A percentile compares a stretch with the other conserved stretches of the same genome.
Conservation (phyloP, 2,888 invertebrate species). For the Tinea pellionella region DNA sequence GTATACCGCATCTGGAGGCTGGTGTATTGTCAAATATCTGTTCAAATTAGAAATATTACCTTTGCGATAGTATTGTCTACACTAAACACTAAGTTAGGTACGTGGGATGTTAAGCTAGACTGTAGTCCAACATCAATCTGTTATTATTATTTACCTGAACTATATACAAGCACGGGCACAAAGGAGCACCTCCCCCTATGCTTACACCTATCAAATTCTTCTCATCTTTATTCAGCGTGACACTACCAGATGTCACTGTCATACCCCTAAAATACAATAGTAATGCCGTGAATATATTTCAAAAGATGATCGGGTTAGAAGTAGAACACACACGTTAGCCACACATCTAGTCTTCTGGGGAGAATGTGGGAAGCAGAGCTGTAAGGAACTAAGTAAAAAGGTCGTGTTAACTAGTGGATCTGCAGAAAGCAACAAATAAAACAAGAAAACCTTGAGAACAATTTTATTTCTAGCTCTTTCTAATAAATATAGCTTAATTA, state of each 20-base stretch:
- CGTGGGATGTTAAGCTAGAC: too few species aligned
- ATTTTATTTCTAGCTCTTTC: background rate
- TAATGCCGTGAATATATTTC: background rate
- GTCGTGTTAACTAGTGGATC: too few species aligned
- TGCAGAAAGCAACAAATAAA: background rate
- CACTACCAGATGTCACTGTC: conserved; percentile 95
- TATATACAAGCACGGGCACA: conserved; percentile 97
- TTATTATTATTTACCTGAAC: conserved; percentile 78
- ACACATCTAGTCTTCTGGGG: too few species aligned
- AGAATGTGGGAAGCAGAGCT: too few species aligned
- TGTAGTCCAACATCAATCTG: too few species aligned
- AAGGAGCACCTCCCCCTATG: conserved; percentile 95
- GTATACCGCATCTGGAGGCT: conserved; percentile 90
- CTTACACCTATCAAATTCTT: conserved; percentile 97
- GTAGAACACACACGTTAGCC: too few species aligned
- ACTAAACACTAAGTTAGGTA: too few species aligned
- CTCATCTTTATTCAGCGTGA: conserved; percentile 90
- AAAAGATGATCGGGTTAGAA: too few species aligned
- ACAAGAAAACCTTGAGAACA: background rate
- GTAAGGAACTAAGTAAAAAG: too few species aligned
- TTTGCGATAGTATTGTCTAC: too few species aligned
- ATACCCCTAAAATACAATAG: conserved; percentile 82
- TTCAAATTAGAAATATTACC: conserved; percentile 18
- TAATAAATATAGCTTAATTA: too few species aligned
- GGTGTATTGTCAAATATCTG: conserved; percentile 98